phyloP scores from a whole-genome alignment of 2,113 vertebrate species.

The Ictalurus punctatus region DNA sequence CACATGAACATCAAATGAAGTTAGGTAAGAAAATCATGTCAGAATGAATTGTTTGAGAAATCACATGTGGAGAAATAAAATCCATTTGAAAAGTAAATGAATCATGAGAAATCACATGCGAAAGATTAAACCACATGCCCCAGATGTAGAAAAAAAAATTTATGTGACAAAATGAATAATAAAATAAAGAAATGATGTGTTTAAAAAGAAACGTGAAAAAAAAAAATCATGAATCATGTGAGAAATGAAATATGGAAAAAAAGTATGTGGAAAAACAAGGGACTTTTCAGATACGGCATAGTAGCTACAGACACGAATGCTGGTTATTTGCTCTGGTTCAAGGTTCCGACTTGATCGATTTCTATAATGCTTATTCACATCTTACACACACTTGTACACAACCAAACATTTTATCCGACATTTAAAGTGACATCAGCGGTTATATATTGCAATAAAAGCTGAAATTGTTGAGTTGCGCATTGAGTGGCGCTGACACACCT shows the following conservation, averaged over 20 bases:
- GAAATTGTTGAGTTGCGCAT: neutral
- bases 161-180: neutral
- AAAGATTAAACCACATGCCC: neutral
- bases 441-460: slow-evolving; percentile 25
- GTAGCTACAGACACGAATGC: neutral
- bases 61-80: neutral
- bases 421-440: slow-evolving; percentile 8
- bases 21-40: neutral
- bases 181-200: neutral
- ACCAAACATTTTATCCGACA: slow-evolving; percentile 19
- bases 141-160: neutral
- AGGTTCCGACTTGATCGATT: neutral
- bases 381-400: slow-evolving; percentile 14
- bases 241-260: neutral
- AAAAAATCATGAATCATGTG: neutral
- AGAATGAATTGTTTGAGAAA: neutral
- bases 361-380: slow-evolving; percentile 14
- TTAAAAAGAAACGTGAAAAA: neutral
- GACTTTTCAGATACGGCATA: neutral
- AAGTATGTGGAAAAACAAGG: neutral
- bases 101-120: neutral
- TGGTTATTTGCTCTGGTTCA: neutral
- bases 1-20: neutral
- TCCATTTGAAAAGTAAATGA: neutral
- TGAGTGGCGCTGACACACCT: neutral